Evolutionary conservation across 2,888 invertebrate species (phyloP), one percentile per base, ranked within the genome.

Genomic region (Acronicta leporina): DNA sequence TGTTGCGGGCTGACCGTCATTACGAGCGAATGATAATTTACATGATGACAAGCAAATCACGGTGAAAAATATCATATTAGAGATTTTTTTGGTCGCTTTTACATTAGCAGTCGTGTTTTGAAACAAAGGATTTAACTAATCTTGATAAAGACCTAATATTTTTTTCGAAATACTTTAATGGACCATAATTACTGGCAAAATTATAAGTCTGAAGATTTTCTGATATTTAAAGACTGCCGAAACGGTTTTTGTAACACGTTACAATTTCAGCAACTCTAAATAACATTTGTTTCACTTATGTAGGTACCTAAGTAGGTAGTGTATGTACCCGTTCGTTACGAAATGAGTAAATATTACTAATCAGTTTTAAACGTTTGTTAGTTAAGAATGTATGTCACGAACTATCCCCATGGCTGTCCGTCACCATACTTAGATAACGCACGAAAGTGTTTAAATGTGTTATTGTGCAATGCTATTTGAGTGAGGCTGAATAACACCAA

Each of bases 391-490:
- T 82, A 68, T 86, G 82, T 84, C 86, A 80, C 82, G 80, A 75
- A 38, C 38, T 38, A 38, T 81, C 77, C 33, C 79, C 79, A 80
- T 83, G 77, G 81, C 77, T 84, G 83, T 82, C 80, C 80, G 82
- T 81, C 84, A 83, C 86, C 82, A 83, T 80, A 85, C 87, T 90
- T 91, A 89, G 89, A 89, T 91, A 91, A 90, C 87, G 75, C 82
- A 87, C 68, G 88, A 89, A 91, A 91, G 91, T 87, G 85, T 84
- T 85, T 81, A 86, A 74, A 87, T 87, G 85, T 80, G 49, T 63
- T 83, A 81, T 92, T 92, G 82, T 80, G 86, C 81, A 90, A 91
- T 71, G 46, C 52, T 64, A 69, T 81, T 81, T 84, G 54, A 63
- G 81, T 84, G 77, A 82, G 78, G 72, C 68, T 63, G 60, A 70